phyloP scores from a whole-genome alignment of 2,113 vertebrate species.

The Baryphthengus martii region DNA sequence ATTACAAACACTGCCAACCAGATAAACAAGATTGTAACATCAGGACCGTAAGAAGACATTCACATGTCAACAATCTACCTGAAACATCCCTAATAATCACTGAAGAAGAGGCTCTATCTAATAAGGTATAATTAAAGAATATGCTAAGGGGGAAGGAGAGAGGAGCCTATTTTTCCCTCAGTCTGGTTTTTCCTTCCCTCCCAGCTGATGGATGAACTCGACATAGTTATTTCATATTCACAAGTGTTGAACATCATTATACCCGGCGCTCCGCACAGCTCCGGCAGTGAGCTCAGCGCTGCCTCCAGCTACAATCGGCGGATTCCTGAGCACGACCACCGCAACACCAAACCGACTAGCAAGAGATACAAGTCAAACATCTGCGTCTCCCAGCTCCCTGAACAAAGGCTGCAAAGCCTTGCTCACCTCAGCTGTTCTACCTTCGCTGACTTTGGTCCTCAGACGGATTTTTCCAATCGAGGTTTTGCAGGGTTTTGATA shows the following conservation, averaged over 20 bases:
- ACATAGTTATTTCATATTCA: neutral
- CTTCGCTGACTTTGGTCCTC: neutral
- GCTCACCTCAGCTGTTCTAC: neutral
- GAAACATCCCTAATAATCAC: neutral
- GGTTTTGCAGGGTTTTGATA: neutral
- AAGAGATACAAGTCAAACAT: neutral
- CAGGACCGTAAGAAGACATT: neutral
- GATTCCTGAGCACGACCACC: neutral
- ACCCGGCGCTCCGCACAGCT: neutral
- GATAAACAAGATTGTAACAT: neutral
- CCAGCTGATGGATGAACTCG: constrained; percentile 16
- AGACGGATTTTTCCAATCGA: neutral
- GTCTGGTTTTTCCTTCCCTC: neutral
- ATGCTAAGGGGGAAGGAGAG: neutral
- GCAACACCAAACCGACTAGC: neutral
- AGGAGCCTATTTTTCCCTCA: neutral
- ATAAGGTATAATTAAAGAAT: neutral
- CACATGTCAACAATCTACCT: neutral
- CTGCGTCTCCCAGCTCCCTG: neutral
- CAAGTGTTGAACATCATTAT: neutral
- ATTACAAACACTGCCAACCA: neutral
- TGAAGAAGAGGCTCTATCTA: neutral
- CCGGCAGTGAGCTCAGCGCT: neutral
- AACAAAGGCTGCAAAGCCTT: neutral
- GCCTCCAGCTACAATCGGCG: neutral